Evolutionary conservation across 1,140 invertebrate genomes (phyloP).

Genomic region (Prorops nasuta): DNA sequence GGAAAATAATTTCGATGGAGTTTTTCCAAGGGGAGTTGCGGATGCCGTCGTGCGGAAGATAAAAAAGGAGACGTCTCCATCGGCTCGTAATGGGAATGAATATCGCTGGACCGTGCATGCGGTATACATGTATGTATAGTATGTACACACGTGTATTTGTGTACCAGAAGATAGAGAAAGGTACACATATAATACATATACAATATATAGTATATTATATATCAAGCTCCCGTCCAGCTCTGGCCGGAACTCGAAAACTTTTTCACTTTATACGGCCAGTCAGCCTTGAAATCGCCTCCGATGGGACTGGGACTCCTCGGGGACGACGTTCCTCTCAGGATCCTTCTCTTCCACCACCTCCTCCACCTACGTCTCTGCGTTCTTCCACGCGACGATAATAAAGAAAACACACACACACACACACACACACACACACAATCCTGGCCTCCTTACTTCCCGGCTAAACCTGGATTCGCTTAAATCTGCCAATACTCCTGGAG

Average conservation of each 20-base stretch:
- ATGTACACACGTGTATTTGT: constrained; percentile 6
- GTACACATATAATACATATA: no score
- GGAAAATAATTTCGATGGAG: no score
- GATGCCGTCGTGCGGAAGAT: background rate
- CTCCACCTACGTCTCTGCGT: background rate
- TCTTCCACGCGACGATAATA: constrained; percentile 20
- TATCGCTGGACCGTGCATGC: constrained; percentile 17
- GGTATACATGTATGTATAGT: background rate
- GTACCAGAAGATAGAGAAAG: background rate
- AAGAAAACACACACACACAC: constrained; percentile 35
- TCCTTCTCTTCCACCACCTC: background rate
- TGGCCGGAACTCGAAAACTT: constrained; percentile 31
- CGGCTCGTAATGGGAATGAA: constrained; percentile 31
- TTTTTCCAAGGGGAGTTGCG: no score
- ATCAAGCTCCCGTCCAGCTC: no score
- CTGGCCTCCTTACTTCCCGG: no score
- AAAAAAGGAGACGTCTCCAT: constrained; percentile 6
- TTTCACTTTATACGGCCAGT: constrained; percentile 47
- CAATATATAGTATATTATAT: no score
- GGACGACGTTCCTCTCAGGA: constrained; percentile 7
- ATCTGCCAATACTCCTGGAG: no score
- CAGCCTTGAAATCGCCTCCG: constrained; percentile 47
- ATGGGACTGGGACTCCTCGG: constrained; percentile 12
- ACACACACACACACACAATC: no score
- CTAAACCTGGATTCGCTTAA: no score